These are phyloP conservation scores for Aphelenchoides bicaudatus DNA, from an alignment of 2,888 invertebrate genomes.

Conservation along the genomic window DNA sequence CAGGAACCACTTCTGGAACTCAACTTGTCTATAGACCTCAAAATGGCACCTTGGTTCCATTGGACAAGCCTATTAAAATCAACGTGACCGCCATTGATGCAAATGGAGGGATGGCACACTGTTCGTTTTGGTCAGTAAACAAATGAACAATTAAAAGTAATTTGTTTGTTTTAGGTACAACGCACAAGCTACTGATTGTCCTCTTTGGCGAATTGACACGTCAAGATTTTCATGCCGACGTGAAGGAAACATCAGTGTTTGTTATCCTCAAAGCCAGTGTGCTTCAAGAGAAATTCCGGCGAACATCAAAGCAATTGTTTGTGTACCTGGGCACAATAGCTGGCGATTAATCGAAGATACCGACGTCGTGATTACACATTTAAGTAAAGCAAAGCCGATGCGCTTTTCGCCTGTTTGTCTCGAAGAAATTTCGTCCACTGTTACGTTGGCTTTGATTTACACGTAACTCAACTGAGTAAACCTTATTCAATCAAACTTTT, in stretches of 20 bases:
- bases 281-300: slow-evolving; percentile 24
- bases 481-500: neutral
- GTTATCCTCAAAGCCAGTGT: slow-evolving; percentile 25
- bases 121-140: slow-evolving; percentile 24
- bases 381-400: slow-evolving; percentile 24
- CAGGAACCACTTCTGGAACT: slow-evolving; percentile 7
- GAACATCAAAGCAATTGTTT: slow-evolving; percentile 29
- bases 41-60: slow-evolving; percentile 23
- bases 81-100: slow-evolving; percentile 30
- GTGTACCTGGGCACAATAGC: slow-evolving; percentile 33
- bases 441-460: slow-evolving; percentile 24
- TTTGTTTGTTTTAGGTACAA: slow-evolving; percentile 14
- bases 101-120: slow-evolving; percentile 27
- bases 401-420: slow-evolving; percentile 21
- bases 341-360: slow-evolving; percentile 27
- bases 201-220: slow-evolving; percentile 28
- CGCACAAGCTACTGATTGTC: slow-evolving; percentile 25
- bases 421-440: slow-evolving; percentile 27
- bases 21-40: slow-evolving; percentile 27
- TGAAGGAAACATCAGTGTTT: slow-evolving; percentile 27
- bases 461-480: slow-evolving; percentile 12
- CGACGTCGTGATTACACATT: slow-evolving; percentile 20
- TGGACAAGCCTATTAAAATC: slow-evolving; percentile 25
- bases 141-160: neutral
- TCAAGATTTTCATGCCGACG: slow-evolving; percentile 24